Conservation (phyloP, 2,113 vertebrate genomes). For the Myotis yumanensis region DNA sequence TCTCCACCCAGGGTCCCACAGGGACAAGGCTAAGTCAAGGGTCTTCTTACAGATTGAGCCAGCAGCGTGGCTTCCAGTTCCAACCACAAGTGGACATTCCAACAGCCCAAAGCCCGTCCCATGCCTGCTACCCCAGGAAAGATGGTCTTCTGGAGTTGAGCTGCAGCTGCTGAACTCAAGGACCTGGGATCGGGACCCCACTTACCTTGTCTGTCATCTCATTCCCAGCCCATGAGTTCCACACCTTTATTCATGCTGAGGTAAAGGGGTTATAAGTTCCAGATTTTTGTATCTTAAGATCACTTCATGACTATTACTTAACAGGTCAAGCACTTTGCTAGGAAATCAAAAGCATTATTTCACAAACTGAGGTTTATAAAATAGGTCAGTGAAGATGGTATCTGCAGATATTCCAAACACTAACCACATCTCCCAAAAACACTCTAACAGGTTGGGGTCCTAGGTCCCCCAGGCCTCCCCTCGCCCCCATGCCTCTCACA, state of each 20-base stretch:
- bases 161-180: not conserved
- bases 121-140: not conserved
- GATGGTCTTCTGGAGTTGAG: not conserved
- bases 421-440: not conserved
- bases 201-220: not conserved
- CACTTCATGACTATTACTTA: not conserved
- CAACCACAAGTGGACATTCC: accelerated
- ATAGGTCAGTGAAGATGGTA: not conserved
- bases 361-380: not conserved
- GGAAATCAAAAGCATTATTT: not conserved
- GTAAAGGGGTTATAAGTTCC: not conserved
- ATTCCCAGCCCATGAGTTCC: not conserved
- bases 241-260: not conserved
- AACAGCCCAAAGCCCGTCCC: not conserved
- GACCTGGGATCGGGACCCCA: not conserved
- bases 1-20: not conserved
- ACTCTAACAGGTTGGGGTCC: not conserved
- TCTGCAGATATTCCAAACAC: not conserved
- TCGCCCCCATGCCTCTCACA: accelerated
- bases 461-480: not conserved
- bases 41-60: not conserved
- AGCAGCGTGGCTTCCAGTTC: not conserved
- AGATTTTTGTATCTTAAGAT: not conserved
- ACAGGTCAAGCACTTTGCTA: not conserved
- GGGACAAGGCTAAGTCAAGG: not conserved